Evolutionary conservation across 2,888 invertebrate genomes (phyloP).

Genomic region (Troilus luridus): DNA sequence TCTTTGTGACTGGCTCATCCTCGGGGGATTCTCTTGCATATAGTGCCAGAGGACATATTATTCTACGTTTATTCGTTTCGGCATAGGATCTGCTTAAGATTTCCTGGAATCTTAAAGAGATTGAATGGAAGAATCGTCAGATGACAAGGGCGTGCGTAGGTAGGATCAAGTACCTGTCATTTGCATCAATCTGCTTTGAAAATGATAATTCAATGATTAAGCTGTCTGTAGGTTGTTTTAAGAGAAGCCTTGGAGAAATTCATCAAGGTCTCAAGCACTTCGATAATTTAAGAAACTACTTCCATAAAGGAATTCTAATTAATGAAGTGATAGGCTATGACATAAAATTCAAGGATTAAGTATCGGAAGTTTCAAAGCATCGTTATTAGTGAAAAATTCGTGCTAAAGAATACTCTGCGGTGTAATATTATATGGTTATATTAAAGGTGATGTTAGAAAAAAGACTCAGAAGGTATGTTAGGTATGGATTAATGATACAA

Average conservation of each 20-base stretch:
- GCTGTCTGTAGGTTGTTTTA: background rate
- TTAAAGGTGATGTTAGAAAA: too few species aligned
- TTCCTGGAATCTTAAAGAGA: background rate
- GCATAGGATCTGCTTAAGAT: background rate
- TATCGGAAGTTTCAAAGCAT: too few species aligned
- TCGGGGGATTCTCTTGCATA: background rate
- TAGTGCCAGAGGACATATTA: background rate
- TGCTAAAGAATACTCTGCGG: too few species aligned
- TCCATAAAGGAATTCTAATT: background rate
- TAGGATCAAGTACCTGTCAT: background rate
- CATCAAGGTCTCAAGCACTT: background rate
- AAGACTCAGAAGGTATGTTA: too few species aligned
- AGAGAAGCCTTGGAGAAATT: background rate
- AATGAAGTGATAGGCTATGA: background rate
- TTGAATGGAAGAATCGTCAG: background rate
- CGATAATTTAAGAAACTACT: too few species aligned
- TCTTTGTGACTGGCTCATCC: constrained; percentile 29
- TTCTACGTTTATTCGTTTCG: background rate
- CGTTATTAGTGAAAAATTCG: too few species aligned
- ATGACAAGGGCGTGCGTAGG: background rate
- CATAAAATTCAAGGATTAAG: too few species aligned
- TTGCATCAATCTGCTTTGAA: background rate
- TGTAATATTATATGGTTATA: too few species aligned
- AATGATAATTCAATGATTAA: background rate
- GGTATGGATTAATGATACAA: too few species aligned